Evolutionary conservation across 2,888 invertebrate genomes (phyloP).

Genomic region (Isoperla grammatica): DNA sequence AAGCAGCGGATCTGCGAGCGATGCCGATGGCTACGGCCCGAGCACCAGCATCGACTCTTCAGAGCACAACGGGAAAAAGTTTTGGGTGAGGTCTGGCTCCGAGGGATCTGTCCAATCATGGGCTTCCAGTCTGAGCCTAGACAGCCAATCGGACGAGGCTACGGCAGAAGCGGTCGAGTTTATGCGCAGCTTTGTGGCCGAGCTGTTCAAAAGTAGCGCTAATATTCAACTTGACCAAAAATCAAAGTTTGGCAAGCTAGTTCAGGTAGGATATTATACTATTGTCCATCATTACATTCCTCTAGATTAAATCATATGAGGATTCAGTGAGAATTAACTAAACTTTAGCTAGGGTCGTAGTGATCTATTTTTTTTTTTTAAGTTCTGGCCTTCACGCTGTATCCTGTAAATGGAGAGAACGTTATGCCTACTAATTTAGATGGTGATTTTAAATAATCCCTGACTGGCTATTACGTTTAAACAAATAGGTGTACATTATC

Average conservation of each 20-base stretch:
- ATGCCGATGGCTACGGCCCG: slow-evolving; percentile 52
- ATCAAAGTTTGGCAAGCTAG: slow-evolving; percentile 58
- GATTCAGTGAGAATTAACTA: too few species aligned
- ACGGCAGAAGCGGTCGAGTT: slow-evolving; percentile 53
- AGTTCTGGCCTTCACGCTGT: too few species aligned
- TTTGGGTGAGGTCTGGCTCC: slow-evolving; percentile 48
- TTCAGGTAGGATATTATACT: slow-evolving; percentile 21
- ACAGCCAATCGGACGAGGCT: slow-evolving; percentile 53
- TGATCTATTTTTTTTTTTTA: too few species aligned
- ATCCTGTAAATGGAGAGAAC: too few species aligned
- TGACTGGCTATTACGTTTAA: too few species aligned
- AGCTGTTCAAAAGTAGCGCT: slow-evolving; percentile 54
- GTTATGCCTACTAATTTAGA: too few species aligned
- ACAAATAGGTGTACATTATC: too few species aligned
- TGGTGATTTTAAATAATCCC: too few species aligned
- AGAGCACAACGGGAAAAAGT: slow-evolving; percentile 37
- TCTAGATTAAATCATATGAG: too few species aligned
- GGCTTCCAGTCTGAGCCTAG: slow-evolving; percentile 57
- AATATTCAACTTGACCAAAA: slow-evolving; percentile 58
- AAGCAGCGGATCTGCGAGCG: slow-evolving; percentile 52
- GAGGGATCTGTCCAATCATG: slow-evolving; percentile 58
- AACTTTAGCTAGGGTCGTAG: too few species aligned
- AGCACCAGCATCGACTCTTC: slow-evolving; percentile 54
- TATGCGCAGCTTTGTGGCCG: slow-evolving; percentile 60
- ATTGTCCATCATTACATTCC: too few species aligned